Conservation (phyloP, 2,113 vertebrate species). For the Oncorhynchus gorbuscha region DNA sequence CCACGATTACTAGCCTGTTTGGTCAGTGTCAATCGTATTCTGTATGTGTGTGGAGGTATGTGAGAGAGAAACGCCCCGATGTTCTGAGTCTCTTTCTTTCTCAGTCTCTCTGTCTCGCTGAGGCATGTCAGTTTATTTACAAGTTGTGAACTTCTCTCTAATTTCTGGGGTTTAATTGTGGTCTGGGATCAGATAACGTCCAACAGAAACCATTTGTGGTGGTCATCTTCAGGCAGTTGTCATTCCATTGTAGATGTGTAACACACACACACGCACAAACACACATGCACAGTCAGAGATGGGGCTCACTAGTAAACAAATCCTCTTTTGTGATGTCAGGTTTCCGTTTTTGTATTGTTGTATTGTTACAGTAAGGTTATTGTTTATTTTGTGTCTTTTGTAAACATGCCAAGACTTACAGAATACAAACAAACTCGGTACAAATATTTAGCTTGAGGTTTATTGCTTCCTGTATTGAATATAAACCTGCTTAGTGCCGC, state of each 20-base stretch:
- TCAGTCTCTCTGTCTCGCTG: constrained; percentile 17
- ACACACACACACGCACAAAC: constrained; percentile 17
- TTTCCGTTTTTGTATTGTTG: no score
- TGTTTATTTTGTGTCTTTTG: no score
- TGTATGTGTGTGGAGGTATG: not conserved
- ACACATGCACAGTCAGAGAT: constrained; percentile 12
- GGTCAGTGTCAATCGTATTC: no score
- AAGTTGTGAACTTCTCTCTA: constrained; percentile 37
- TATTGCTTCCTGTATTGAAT: no score
- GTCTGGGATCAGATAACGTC: constrained; percentile 48
- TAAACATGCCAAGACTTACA: no score
- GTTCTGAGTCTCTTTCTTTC: not conserved
- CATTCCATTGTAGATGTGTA: constrained; percentile 28
- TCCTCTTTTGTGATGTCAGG: no score
- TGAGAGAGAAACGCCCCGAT: not conserved
- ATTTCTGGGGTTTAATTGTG: constrained; percentile 43
- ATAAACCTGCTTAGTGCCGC: no score
- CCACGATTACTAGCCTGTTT: no score
- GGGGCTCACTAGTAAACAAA: constrained; percentile 6
- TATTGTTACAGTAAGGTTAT: no score
- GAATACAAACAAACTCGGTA: no score
- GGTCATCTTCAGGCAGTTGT: constrained; percentile 29
- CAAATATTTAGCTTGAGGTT: no score
- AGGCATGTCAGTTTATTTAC: constrained; percentile 43
- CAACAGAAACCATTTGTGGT: constrained; percentile 48